Base-by-base conservation (phyloP, 1,140 invertebrate species). In the Mactra quadrangularis region DNA sequence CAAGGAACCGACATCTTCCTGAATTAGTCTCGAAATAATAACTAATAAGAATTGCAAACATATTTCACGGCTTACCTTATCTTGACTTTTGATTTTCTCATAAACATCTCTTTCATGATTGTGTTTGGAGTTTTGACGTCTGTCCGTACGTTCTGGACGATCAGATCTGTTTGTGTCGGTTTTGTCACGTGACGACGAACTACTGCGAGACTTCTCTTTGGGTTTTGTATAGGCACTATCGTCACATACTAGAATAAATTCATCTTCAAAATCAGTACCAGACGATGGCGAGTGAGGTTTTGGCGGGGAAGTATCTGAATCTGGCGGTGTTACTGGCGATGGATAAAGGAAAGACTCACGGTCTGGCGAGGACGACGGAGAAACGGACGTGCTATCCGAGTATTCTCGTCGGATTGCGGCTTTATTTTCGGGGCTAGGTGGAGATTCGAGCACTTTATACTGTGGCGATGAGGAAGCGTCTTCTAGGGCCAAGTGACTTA, bases 211-310 rank as follows among this genome's bases (percentile, higher is more conserved):
- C n/a, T 68, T 59, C 27, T 68, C 64, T 25, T 68, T 68, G 13
- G 64, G 3, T 35, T 66, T 25, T n/a, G 52, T 33, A 53, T 79
- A 45, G 27, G 66, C 25, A 38, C 78, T 76, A 11, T 59, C 84
- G 19, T 68, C 81, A 60, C 68, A 72, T 25, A 60, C 33, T 29
- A 79, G 45, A 27, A 79, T 74, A 15, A 81, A 71, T 31, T 90
- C 89, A 33, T 91, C 89, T 62, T 89, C 87, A 52, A 89, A 87
- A 75, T 90, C 90, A 11, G 87, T 90, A 22, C 87, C 87, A 0
- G 89, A 91, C 9, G 91, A 91, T 0, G 91, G 91, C 6, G 91
- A 92, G 55, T 90, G 90, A n/a, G 91, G 90, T 81, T 91, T 90
- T 33, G 91, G 91, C 35, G 91, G 91, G 4, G 91, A 92, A 3